phyloP scores from a whole-genome alignment of 2,888 invertebrate species.

The Schizotus pectinicornis region DNA sequence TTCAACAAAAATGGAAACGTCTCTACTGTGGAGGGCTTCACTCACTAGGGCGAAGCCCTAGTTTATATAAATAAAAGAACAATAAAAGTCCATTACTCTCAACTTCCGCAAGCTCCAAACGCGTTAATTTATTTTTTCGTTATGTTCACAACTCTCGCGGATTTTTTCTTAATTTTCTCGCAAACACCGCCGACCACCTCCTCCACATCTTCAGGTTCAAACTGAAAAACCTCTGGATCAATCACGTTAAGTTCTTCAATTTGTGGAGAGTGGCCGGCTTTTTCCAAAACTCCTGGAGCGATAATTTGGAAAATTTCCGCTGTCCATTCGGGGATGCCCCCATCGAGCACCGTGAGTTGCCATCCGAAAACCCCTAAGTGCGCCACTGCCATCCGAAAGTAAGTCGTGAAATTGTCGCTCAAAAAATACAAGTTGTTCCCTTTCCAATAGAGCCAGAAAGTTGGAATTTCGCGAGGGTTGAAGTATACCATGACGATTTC shows the following conservation, averaged over 20 bases:
- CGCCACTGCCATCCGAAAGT: conserved; percentile 86
- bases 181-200: no score
- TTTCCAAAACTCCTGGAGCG: conserved; percentile 62
- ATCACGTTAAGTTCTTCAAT: conserved; percentile 3
- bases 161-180: no score
- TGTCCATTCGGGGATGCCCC: conserved; percentile 46
- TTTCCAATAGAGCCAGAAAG: conserved; percentile 48
- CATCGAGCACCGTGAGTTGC: conserved; percentile 63
- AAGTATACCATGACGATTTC: conserved; percentile 49
- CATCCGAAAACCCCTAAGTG: conserved; percentile 90
- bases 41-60: no score
- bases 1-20: no score
- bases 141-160: no score
- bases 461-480: conserved; percentile 44
- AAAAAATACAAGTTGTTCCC: conserved; percentile 77
- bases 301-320: conserved; percentile 76
- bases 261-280: neutral
- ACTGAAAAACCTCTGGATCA: neutral
- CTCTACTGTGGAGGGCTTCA: no score
- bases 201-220: neutral
- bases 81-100: no score
- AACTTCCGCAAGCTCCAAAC: no score
- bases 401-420: conserved; percentile 81
- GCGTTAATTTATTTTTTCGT: no score
- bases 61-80: no score